Evolutionary conservation across 1,140 invertebrate species (phyloP), one percentile per base, ranked within the genome.

Genomic region (Ips typographus): DNA sequence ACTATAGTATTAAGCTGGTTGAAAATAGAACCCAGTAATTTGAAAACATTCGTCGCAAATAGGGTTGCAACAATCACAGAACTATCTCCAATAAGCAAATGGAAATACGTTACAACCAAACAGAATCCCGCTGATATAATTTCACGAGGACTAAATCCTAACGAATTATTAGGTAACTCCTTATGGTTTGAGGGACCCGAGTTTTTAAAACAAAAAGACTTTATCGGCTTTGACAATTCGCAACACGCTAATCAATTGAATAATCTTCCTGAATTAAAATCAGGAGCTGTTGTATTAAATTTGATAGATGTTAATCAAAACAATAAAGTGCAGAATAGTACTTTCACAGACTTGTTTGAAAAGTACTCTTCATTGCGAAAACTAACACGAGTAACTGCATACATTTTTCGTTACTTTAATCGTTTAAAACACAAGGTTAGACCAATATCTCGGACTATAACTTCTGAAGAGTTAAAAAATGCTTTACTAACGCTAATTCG

Each of bases 1-100:
- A 82, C 77, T 0, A 76, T 82, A 0, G 78, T 81, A 2, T 62
- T 82, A n/a, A 71, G 72, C 3, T 83, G 81, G 82, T 66, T 82
- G 22, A 72, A 66, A n/a, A 73, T 65, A 44, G 68, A 74, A 3
- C 78, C 81, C 3, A 71, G 58, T 51, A 58, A 65, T n/a, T 76
- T 78, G 67, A 77, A 77, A 59, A 74, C 76, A 0, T 83, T 81
- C 56, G 76, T 80, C 0, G 75, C 74, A 0, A 83, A 83, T 76
- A 57, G 81, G 22, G 78, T 82, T 1, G 51, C 74, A 0, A 63
- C 75, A 65, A 80, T 82, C 44, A 72, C 77, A 55, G 49, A 67
- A 38, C 63, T 71, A 37, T 70, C 74, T 4, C 51, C 65, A 41
- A 42, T 40, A 3, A 53, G 67, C 7, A 56, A 80, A 22, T 85